Percentiles rank a stretch among this genome's conserved stretches.
Evolutionary conservation across 2,888 invertebrate genomes (phyloP).

Genomic region (Diabrotica balteata): DNA sequence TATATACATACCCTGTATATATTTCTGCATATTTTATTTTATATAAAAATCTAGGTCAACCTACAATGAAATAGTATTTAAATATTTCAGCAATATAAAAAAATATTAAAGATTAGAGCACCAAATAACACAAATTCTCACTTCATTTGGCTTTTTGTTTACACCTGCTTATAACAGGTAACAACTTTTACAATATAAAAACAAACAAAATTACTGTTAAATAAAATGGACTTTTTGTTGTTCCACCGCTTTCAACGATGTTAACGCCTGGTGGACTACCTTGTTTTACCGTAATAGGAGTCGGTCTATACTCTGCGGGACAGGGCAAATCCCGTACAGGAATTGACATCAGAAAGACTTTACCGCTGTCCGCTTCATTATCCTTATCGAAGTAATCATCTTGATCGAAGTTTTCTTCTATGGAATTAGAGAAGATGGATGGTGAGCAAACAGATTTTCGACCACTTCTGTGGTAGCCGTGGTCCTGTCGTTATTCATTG

Average conservation of each 20-base stretch:
- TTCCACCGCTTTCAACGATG: constrained; percentile 13
- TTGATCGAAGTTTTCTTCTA: constrained; percentile 19
- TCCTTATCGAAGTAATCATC: constrained; percentile 18
- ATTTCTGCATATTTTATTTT: too few relatives aligned
- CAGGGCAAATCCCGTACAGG: constrained; percentile 55
- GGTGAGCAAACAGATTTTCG: constrained; percentile 30
- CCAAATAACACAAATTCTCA: not conserved
- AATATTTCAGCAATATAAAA: too few relatives aligned
- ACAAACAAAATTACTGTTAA: constrained; percentile 6
- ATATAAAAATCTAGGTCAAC: too few relatives aligned
- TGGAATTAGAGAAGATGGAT: constrained; percentile 27
- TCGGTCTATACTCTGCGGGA: constrained; percentile 55
- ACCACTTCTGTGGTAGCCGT: constrained; percentile 29
- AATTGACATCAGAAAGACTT: constrained; percentile 37
- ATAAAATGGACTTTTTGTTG: not conserved
- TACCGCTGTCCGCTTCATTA: constrained; percentile 14
- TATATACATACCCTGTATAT: too few relatives aligned
- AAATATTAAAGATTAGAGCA: too few relatives aligned
- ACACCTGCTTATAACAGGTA: not conserved
- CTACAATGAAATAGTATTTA: too few relatives aligned
- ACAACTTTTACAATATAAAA: constrained; percentile 17
- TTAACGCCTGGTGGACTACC: constrained; percentile 35
- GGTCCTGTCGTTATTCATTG: constrained; percentile 61
- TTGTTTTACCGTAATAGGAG: constrained; percentile 50
- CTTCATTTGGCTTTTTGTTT: constrained; percentile 4